Conservation (phyloP, 2,888 invertebrate genomes). For the Chaetoderma sp. region DNA sequence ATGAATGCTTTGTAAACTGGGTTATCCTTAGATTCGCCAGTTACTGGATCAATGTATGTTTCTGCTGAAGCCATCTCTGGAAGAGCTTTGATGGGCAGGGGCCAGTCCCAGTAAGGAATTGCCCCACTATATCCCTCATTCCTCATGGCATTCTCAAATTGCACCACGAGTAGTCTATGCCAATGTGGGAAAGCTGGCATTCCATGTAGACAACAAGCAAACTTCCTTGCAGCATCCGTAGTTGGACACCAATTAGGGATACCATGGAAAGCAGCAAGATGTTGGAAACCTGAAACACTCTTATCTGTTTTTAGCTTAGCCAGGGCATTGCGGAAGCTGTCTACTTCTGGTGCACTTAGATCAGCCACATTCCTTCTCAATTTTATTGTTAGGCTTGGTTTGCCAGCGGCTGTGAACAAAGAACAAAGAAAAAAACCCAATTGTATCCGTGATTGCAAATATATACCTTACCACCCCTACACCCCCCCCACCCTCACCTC, state of each 20-base stretch:
- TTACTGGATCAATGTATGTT: slow-evolving; percentile 29
- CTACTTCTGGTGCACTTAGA: slow-evolving; percentile 22
- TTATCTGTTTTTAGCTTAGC: slow-evolving; percentile 33
- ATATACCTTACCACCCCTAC: too few species aligned
- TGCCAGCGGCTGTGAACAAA: too few species aligned
- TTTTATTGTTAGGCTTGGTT: too few species aligned
- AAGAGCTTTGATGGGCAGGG: slow-evolving; percentile 24
- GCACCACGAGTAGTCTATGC: slow-evolving; percentile 37
- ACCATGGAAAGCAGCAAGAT: slow-evolving; percentile 40
- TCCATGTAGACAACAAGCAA: slow-evolving; percentile 33
- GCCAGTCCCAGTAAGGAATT: slow-evolving; percentile 43
- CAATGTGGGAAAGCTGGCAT: slow-evolving; percentile 38
- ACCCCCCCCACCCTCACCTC: too few species aligned
- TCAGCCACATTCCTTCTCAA: slow-evolving; percentile 30
- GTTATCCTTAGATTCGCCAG: slow-evolving; percentile 21
- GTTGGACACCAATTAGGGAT: slow-evolving; percentile 36
- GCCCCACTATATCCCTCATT: slow-evolving; percentile 33
- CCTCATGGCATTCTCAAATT: slow-evolving; percentile 37
- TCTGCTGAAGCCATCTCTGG: slow-evolving; percentile 29
- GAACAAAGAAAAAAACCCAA: too few species aligned
- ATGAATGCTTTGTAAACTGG: slow-evolving; percentile 34
- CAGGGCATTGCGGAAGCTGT: slow-evolving; percentile 34
- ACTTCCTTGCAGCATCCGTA: slow-evolving; percentile 30
- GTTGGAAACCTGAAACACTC: slow-evolving; percentile 38
- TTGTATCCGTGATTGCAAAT: too few species aligned